A percentile compares a stretch with the other conserved stretches of the same genome.
Conservation (phyloP, 1,140 invertebrate species). For the Cydia strobilella region DNA sequence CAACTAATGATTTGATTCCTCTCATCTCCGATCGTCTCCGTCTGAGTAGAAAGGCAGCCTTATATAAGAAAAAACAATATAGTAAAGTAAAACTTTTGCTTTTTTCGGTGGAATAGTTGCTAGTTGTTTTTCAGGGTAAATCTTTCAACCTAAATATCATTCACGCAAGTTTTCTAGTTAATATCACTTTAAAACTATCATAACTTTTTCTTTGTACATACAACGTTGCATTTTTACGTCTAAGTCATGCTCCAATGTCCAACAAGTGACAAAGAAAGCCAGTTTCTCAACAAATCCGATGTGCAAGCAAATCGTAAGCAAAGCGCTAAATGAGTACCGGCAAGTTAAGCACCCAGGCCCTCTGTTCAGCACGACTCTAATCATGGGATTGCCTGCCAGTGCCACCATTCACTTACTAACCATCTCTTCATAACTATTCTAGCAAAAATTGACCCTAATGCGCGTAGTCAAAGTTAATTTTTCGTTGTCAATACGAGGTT, state of each 20-base stretch:
- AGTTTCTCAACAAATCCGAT: not conserved
- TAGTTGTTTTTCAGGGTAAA: too few species aligned
- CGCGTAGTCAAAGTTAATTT: not conserved
- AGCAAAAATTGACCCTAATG: too few species aligned
- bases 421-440: not conserved
- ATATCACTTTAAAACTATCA: too few species aligned
- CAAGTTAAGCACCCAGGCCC: not conserved
- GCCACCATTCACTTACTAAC: not conserved
- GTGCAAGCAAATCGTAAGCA: constrained; percentile 1
- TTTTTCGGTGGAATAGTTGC: too few species aligned
- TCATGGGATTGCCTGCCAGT: constrained; percentile 17
- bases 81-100: too few species aligned
- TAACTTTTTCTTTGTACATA: not conserved
- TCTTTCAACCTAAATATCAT: too few species aligned
- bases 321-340: not conserved
- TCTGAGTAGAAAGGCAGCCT: too few species aligned
- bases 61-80: too few species aligned
- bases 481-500: not conserved
- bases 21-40: too few species aligned
- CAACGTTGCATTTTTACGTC: not conserved
- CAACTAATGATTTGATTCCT: too few species aligned
- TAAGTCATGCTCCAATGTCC: not conserved
- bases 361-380: constrained; percentile 18
- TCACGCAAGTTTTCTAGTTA: too few species aligned
- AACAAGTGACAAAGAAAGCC: constrained; percentile 11